Conservation (phyloP, 2,113 vertebrate genomes). For the Oenanthe oenanthe region DNA sequence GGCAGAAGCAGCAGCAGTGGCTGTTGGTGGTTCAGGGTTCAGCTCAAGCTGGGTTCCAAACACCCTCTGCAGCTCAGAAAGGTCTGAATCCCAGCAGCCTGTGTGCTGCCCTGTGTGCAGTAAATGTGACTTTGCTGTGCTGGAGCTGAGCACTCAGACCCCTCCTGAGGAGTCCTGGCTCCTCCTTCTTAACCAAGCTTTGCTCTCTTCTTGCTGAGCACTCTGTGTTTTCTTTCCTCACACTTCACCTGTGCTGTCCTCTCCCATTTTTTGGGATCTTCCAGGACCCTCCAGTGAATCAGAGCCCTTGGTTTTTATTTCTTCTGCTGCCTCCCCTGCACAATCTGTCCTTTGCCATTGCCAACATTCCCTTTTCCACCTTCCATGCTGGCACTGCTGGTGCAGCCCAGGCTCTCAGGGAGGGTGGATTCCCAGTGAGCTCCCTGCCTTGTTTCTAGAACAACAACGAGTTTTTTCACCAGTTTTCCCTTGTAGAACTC, state of each 20-base stretch:
- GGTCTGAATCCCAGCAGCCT: too few relatives aligned
- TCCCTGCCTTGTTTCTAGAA: neutral
- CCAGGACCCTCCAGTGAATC: neutral
- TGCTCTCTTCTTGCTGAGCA: neutral
- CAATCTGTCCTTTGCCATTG: fast-evolving
- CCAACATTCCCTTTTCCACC: neutral
- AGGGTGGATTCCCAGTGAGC: neutral
- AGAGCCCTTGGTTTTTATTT: neutral
- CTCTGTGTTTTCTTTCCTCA: neutral
- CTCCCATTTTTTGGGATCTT: neutral
- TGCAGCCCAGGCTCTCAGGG: neutral
- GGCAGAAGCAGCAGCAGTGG: neutral
- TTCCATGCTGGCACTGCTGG: neutral
- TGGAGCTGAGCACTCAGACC: neutral
- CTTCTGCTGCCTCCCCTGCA: neutral
- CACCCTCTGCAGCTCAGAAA: neutral
- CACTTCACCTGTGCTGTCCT: neutral
- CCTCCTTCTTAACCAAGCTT: neutral
- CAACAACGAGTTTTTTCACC: neutral
- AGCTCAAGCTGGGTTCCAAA: fast-evolving
- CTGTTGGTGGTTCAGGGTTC: neutral
- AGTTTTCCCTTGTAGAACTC: neutral
- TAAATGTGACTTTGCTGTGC: neutral
- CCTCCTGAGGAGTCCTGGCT: too few relatives aligned
- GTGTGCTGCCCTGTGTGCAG: neutral